Conservation (phyloP, 2,113 vertebrate genomes). For the Pteropus alecto region DNA sequence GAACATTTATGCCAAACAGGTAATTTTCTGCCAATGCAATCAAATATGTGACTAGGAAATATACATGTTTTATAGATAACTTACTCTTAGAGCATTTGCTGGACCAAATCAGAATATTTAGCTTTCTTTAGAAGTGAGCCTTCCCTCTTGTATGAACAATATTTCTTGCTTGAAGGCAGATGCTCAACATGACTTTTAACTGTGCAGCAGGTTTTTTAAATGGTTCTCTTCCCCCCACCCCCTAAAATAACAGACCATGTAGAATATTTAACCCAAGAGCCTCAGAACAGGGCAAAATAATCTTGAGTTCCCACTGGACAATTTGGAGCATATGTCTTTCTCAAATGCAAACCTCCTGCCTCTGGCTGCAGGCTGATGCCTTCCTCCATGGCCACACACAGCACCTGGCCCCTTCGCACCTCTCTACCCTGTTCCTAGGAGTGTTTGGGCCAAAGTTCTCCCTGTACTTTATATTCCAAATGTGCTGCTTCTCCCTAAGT, state of each 20-base stretch:
- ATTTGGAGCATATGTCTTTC: neutral
- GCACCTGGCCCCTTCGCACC: neutral
- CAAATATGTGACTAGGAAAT: neutral
- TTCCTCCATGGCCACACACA: no score
- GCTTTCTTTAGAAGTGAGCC: neutral
- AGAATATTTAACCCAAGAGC: neutral
- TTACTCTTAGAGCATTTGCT: neutral
- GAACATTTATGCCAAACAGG: neutral
- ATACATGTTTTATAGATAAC: neutral
- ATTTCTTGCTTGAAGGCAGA: constrained; percentile 4
- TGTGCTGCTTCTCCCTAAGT: neutral
- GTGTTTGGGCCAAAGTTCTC: neutral
- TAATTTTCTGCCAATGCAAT: neutral
- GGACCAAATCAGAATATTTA: neutral
- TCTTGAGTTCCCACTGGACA: neutral
- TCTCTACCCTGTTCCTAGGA: neutral
- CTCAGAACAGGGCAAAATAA: neutral
- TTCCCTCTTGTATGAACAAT: neutral
- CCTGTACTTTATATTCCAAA: neutral
- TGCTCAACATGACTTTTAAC: neutral
- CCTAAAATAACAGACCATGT: neutral
- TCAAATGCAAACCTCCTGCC: neutral
- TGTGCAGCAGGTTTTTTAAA: neutral
- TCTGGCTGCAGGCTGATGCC: neutral
- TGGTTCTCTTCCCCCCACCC: neutral